Conservation (phyloP, 2,888 invertebrate species). For the Epirrhoe alternata region DNA sequence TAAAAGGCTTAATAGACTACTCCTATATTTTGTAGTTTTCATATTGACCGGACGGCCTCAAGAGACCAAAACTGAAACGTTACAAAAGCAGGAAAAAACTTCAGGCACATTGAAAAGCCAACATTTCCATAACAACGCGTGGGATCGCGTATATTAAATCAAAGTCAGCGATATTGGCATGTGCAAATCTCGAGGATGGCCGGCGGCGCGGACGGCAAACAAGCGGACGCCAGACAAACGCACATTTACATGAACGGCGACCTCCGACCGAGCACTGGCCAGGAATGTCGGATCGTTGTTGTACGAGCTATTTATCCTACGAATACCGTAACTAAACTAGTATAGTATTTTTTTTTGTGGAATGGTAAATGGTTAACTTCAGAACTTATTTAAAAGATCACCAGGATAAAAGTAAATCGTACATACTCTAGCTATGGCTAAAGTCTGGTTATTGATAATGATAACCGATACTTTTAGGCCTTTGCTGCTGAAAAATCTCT, state of each 20-base stretch:
- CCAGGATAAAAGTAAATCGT: too few relatives aligned
- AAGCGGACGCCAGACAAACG: constrained; percentile 25
- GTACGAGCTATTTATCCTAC: too few relatives aligned
- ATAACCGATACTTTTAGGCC: too few relatives aligned
- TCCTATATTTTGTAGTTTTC: not conserved
- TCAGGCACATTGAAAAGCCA: constrained; percentile 20
- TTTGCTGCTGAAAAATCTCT: too few relatives aligned
- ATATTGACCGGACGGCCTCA: not conserved
- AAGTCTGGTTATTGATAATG: too few relatives aligned
- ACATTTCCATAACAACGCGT: constrained; percentile 40
- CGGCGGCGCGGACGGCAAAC: constrained; percentile 34
- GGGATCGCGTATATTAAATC: constrained; percentile 45
- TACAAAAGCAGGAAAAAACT: constrained; percentile 25
- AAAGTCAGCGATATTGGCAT: constrained; percentile 44
- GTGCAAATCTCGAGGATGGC: constrained; percentile 37
- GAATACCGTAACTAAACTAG: too few relatives aligned
- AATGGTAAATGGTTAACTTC: not conserved
- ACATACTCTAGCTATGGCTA: too few relatives aligned
- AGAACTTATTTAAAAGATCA: too few relatives aligned
- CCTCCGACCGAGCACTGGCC: not conserved
- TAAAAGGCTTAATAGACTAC: not conserved
- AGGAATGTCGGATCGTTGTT: too few relatives aligned
- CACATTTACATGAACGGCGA: not conserved
- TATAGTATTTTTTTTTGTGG: too few relatives aligned
- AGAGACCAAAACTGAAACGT: constrained; percentile 17